Percentiles rank a stretch among this genome's conserved stretches.
These are phyloP conservation scores for Oceanodroma leucorhoa DNA, from an alignment of 2,797 vertebrate genomes.

Conservation along the genomic window DNA sequence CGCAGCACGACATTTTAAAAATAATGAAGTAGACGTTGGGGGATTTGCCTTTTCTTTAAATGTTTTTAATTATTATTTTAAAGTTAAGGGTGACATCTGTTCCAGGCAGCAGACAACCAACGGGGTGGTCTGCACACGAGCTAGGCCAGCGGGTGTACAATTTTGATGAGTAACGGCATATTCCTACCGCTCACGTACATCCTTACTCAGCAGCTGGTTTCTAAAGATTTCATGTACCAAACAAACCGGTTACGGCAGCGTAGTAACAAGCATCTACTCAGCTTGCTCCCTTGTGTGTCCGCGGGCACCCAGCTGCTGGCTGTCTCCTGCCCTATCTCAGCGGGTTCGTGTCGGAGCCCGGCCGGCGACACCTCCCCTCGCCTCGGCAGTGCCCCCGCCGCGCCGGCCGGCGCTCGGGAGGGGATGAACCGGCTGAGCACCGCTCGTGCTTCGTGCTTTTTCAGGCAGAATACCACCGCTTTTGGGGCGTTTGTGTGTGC, in stretches of 20 bases:
- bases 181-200: background rate
- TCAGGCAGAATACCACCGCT: rapidly evolving
- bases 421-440: background rate
- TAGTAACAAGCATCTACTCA: background rate
- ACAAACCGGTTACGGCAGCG: background rate
- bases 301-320: background rate
- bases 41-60: background rate
- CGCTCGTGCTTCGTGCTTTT: background rate
- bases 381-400: rapidly evolving
- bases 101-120: background rate
- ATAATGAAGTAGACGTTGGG: background rate
- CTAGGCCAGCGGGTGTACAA: background rate
- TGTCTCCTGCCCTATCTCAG: background rate
- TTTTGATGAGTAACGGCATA: background rate
- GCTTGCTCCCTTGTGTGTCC: background rate
- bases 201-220: background rate
- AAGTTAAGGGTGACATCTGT: background rate
- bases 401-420: rapidly evolving
- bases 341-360: background rate
- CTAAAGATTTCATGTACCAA: background rate
- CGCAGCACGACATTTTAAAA: rapidly evolving
- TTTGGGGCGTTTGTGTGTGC: rapidly evolving
- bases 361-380: rapidly evolving
- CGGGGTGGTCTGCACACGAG: background rate
- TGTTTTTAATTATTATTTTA: background rate